Percentiles rank a stretch among this genome's conserved stretches.
Evolutionary conservation across 2,888 invertebrate species (phyloP).

Genomic region (Tinea trinotella): DNA sequence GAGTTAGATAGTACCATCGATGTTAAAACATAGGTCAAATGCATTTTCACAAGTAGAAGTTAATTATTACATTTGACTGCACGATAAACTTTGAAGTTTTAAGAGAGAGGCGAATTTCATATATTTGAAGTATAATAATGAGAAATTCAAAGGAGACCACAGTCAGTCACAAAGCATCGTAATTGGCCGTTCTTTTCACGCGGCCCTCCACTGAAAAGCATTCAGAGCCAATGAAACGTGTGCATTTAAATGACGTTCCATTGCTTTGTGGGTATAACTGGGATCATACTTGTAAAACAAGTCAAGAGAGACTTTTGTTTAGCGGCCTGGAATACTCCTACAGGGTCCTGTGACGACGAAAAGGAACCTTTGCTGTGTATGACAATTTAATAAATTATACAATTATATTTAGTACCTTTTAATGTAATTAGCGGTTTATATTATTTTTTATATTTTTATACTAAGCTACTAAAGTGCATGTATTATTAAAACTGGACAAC

Average conservation of each 20-base stretch:
- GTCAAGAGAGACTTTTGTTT: slow-evolving; percentile 52
- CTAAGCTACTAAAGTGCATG: too few relatives aligned
- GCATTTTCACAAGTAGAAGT: too few relatives aligned
- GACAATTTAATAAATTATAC: neutral
- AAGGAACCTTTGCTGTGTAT: slow-evolving; percentile 2
- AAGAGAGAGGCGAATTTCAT: neutral
- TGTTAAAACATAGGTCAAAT: too few relatives aligned
- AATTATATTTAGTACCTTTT: neutral
- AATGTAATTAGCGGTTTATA: neutral
- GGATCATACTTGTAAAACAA: slow-evolving; percentile 63
- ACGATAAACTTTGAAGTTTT: neutral
- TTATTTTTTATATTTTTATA: too few relatives aligned
- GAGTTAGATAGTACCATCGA: too few relatives aligned
- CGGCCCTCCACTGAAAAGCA: slow-evolving; percentile 59
- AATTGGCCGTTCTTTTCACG: slow-evolving; percentile 72
- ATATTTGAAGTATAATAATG: neutral
- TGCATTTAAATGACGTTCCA: slow-evolving; percentile 72
- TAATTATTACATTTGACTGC: too few relatives aligned
- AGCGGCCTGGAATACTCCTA: slow-evolving; percentile 26
- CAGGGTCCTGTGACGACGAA: slow-evolving; percentile 14
- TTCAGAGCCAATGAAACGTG: slow-evolving; percentile 73
- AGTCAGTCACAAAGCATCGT: slow-evolving; percentile 62
- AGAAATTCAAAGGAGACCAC: slow-evolving; percentile 56
- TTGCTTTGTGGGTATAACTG: slow-evolving; percentile 53
- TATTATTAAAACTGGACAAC: too few relatives aligned